Conservation (phyloP, 2,113 vertebrate species). For the Procavia capensis region DNA sequence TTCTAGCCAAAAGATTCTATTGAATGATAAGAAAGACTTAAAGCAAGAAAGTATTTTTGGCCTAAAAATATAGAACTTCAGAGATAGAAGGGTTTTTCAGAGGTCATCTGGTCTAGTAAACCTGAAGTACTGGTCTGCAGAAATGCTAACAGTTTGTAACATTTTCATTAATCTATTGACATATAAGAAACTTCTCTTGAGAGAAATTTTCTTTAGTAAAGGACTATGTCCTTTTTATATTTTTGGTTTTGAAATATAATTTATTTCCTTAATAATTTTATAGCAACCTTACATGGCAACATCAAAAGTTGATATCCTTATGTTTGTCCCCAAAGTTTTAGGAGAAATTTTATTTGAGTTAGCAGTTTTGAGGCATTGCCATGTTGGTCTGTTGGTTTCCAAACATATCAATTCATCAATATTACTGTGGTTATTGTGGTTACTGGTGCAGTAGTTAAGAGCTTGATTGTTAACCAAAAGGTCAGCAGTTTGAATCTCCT, state of each 20-base stretch:
- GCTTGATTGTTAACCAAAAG: too few relatives aligned
- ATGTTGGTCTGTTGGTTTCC: slow-evolving; percentile 38
- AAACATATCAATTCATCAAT: neutral
- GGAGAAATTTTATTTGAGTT: slow-evolving; percentile 37
- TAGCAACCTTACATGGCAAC: neutral
- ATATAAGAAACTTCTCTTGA: slow-evolving; percentile 42
- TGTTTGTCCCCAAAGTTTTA: neutral
- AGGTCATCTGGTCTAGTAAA: neutral
- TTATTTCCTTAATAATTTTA: slow-evolving; percentile 30
- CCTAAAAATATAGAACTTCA: slow-evolving; percentile 47
- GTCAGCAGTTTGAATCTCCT: too few relatives aligned
- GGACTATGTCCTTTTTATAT: slow-evolving; percentile 19
- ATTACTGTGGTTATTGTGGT: neutral
- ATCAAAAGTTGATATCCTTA: slow-evolving; percentile 50
- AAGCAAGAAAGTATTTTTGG: neutral
- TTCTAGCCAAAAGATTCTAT: slow-evolving; percentile 35
- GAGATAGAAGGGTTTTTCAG: slow-evolving; percentile 37
- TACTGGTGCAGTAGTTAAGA: too few relatives aligned
- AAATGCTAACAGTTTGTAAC: slow-evolving; percentile 36
- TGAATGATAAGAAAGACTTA: neutral
- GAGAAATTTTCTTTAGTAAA: slow-evolving; percentile 50
- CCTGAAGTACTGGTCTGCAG: slow-evolving; percentile 2
- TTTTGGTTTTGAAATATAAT: slow-evolving; percentile 56
- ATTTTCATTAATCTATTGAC: slow-evolving; percentile 55
- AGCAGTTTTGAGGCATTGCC: neutral